Conservation (phyloP, 2,888 invertebrate species). For the Apomyelois bistriatella region DNA sequence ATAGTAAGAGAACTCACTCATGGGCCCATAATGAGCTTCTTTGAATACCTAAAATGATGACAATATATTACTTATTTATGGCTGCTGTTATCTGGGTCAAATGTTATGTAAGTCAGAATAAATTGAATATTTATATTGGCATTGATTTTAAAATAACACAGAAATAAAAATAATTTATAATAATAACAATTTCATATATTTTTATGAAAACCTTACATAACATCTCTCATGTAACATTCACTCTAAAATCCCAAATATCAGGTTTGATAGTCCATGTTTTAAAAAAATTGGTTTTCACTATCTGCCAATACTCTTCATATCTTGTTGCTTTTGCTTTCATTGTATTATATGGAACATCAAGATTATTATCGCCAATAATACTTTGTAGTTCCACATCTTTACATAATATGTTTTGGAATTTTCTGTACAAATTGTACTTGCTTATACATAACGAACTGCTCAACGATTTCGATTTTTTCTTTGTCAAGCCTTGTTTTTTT, state of each 20-base stretch:
- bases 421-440: constrained; percentile 75
- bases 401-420: constrained; percentile 61
- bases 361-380: constrained; percentile 28
- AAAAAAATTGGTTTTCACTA: constrained; percentile 69
- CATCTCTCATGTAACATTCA: constrained; percentile 26
- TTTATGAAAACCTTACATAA: constrained; percentile 2
- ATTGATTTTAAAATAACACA: not conserved
- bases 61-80: too few relatives aligned
- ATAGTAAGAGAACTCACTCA: too few relatives aligned
- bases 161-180: constrained; percentile 1
- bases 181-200: not conserved
- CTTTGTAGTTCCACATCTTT: constrained; percentile 36
- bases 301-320: constrained; percentile 56
- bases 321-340: constrained; percentile 56
- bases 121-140: too few relatives aligned
- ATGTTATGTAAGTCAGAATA: too few relatives aligned
- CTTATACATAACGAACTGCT: constrained; percentile 73
- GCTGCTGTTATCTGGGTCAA: too few relatives aligned
- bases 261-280: constrained; percentile 79
- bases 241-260: constrained; percentile 64
- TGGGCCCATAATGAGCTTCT: too few relatives aligned
- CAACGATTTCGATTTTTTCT: constrained; percentile 73
- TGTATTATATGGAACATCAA: constrained; percentile 49
- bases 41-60: too few relatives aligned
- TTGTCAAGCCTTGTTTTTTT: constrained; percentile 88